Evolutionary conservation across 2,797 vertebrate genomes (phyloP).

Genomic region (Heteromormyrus szaboi): DNA sequence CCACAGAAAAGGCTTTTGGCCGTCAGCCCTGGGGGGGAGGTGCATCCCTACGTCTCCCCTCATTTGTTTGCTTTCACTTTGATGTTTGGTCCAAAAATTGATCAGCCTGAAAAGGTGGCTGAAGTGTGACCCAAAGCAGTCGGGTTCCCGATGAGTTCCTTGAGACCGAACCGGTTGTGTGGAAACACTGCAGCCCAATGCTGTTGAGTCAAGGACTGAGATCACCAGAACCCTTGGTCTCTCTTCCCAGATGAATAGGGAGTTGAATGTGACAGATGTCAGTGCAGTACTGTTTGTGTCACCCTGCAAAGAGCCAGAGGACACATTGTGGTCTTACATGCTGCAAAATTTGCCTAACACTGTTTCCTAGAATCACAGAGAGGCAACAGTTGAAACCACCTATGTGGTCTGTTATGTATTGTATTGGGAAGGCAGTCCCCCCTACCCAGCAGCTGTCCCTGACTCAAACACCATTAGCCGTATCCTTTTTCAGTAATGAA

Average conservation of each 20-base stretch:
- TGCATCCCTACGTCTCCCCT: neutral
- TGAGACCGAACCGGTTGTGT: neutral
- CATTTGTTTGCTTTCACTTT: neutral
- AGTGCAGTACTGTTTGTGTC: constrained; percentile 28
- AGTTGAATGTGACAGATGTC: neutral
- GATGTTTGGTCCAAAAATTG: neutral
- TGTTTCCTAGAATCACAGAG: constrained; percentile 46
- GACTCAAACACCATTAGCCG: neutral
- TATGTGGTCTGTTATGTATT: constrained; percentile 32
- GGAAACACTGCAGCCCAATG: neutral
- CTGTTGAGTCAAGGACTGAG: neutral
- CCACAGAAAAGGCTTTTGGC: constrained; percentile 25
- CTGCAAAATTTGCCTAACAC: constrained; percentile 22
- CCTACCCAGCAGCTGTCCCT: neutral
- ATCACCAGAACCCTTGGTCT: neutral
- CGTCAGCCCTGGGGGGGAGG: constrained; percentile 14
- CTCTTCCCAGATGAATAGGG: neutral
- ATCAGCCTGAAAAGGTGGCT: neutral
- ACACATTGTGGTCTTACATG: neutral
- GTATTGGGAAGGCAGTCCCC: neutral
- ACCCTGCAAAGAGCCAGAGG: constrained; percentile 29
- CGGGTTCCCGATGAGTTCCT: neutral
- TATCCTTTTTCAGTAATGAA: neutral
- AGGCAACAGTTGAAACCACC: constrained; percentile 34
- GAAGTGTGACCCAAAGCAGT: neutral